A percentile compares a stretch with the other conserved stretches of the same genome.
Evolutionary conservation across 2,113 vertebrate genomes (phyloP).

Genomic region (Callorhinus ursinus): DNA sequence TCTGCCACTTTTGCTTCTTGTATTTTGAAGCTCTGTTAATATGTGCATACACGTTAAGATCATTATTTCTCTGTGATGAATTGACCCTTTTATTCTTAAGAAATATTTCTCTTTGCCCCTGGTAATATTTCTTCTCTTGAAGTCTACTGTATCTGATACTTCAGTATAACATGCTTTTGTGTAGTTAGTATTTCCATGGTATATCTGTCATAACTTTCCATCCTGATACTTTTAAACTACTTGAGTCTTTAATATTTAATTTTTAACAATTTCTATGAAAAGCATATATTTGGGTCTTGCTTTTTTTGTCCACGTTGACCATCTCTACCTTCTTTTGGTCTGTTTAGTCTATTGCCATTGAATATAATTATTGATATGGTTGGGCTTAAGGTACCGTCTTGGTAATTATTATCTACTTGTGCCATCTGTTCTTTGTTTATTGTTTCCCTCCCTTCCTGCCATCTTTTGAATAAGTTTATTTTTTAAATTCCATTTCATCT

Average conservation of each 20-base stretch:
- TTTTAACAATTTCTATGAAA: neutral
- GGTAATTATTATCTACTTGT: neutral
- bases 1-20: neutral
- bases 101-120: neutral
- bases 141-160: neutral
- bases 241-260: neutral
- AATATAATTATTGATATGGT: neutral
- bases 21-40: neutral
- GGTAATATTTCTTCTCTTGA: conserved; percentile 11
- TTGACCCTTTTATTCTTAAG: neutral
- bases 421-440: neutral
- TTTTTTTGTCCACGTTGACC: neutral
- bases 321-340: neutral
- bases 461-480: neutral
- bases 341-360: neutral
- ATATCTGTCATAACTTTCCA: neutral
- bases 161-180: neutral
- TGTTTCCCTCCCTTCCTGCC: neutral
- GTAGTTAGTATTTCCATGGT: neutral
- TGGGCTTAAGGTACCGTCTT: neutral
- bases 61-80: neutral
- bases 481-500: neutral
- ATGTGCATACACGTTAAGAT: neutral
- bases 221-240: neutral
- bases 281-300: neutral